Conservation (phyloP, 2,797 vertebrate genomes). For the Hylomyscus alleni region DNA sequence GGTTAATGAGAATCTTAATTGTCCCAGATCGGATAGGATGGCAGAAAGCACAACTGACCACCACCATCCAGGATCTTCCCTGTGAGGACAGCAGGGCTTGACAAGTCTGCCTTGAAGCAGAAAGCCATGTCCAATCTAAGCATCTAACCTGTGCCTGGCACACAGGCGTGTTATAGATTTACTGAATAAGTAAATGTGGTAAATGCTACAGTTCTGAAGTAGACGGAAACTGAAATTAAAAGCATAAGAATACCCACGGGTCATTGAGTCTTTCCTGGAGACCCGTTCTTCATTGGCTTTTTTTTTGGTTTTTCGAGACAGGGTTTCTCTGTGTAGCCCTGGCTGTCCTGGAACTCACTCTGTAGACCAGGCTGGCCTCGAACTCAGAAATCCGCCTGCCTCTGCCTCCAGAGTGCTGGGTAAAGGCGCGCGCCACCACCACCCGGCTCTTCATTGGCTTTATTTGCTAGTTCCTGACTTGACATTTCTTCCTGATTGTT, state of each 20-base stretch:
- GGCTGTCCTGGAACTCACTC: no score
- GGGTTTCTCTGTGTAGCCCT: no score
- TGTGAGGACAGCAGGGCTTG: not conserved
- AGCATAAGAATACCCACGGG: not conserved
- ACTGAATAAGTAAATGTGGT: not conserved
- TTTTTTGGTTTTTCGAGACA: no score
- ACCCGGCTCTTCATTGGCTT: not conserved
- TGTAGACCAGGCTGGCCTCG: no score
- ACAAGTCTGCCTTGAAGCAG: not conserved
- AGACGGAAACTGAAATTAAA: not conserved
- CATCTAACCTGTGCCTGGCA: not conserved
- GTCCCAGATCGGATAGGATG: not conserved
- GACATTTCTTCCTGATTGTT: not conserved
- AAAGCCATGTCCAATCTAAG: conserved; percentile 20
- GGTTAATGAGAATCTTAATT: not conserved
- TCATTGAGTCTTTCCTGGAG: not conserved
- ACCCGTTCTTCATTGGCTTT: not conserved
- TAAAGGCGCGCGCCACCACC: no score
- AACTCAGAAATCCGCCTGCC: no score
- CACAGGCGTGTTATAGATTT: not conserved
- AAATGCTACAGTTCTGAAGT: not conserved
- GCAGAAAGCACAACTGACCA: not conserved
- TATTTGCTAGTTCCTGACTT: not conserved
- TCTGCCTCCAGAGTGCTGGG: no score
- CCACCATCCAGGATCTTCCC: conserved; percentile 23